Conservation (phyloP, 2,797 vertebrate genomes). For the Crenuchus spilurus region DNA sequence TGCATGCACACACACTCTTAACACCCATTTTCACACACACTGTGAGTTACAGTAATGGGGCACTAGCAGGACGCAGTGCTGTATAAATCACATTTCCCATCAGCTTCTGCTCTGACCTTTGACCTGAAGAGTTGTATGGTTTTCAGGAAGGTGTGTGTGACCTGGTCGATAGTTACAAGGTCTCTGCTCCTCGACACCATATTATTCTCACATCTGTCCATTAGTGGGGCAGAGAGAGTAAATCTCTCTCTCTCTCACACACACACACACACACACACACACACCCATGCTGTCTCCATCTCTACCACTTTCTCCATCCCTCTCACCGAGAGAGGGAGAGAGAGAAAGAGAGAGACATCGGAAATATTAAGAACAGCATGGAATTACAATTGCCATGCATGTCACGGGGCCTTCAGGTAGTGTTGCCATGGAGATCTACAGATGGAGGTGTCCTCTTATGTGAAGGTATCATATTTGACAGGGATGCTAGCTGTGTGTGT, state of each 20-base stretch:
- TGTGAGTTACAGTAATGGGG: conserved; percentile 57
- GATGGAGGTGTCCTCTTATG: conserved; percentile 49
- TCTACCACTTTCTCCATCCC: conserved; percentile 9
- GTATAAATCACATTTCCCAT: conserved; percentile 62
- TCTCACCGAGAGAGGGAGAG: conserved; percentile 11
- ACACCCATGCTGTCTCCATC: not conserved
- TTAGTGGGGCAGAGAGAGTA: conserved; percentile 55
- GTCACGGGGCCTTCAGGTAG: conserved; percentile 59
- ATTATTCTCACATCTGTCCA: conserved; percentile 63
- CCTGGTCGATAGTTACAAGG: conserved; percentile 59
- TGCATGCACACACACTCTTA: conserved; percentile 15
- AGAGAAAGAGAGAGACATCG: conserved; percentile 31
- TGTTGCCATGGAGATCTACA: conserved; percentile 61
- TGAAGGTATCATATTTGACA: conserved; percentile 48
- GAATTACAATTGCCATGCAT: conserved; percentile 60
- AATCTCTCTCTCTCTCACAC: conserved; percentile 46
- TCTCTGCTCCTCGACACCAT: conserved; percentile 57
- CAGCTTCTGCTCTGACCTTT: conserved; percentile 53
- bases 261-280: conserved; percentile 8
- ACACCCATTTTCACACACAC: conserved; percentile 14
- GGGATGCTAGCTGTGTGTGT: conserved; percentile 8
- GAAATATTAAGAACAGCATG: conserved; percentile 52
- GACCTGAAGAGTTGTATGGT: conserved; percentile 48
- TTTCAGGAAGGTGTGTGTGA: conserved; percentile 53
- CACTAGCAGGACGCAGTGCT: conserved; percentile 36